Evolutionary conservation across 2,113 vertebrate species (phyloP), one percentile per base, ranked within the genome.

Genomic region (Seriola dumerili): DNA sequence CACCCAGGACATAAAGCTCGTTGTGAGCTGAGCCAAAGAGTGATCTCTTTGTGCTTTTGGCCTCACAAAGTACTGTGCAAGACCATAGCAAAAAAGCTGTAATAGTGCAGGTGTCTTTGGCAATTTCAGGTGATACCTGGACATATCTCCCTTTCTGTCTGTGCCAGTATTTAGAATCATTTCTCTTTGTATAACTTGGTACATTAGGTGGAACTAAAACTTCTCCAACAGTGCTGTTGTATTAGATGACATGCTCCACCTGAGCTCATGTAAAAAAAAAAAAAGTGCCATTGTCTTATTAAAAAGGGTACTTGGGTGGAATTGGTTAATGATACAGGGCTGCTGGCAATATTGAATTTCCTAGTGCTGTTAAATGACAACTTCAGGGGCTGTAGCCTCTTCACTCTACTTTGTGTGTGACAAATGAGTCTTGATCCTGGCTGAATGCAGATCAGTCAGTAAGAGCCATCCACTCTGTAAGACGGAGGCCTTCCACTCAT

Each of bases 1-100:
- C 90, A 86, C 67, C 38, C 81, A 86, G 90, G 85, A 88, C 92
- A 92, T 94, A 89, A 90, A 90, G 91, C 91, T 87, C 91, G 88
- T 90, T 93, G 90, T 89, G 88, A 91, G 88, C 84, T 81, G 89
- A 91, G 70, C 86, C 52, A 75, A 69, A 89, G 86, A 91, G 79
- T 73, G 86, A 80, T 85, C 70, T 76, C 84, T 91, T 81, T 85
- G 78, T 86, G 86, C 80, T 82, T 48, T 67, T 83, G 85, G 68
- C 78, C 79, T 87, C 78, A 78, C 42, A 64, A 82, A 83, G 72
- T 83, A 78, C 38, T 14, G 8, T 76, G 77, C 61, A 72, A 72
- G 72, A 80, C 61, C 1, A n/a, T 17, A 29, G 63, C 21, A 55
- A 38, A 71, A 55, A 17, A 57, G 4, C 29, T n/a, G 5, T 25